Base-by-base conservation (phyloP, 2,113 vertebrate genomes). In the Leptodactylus fuscus region DNA sequence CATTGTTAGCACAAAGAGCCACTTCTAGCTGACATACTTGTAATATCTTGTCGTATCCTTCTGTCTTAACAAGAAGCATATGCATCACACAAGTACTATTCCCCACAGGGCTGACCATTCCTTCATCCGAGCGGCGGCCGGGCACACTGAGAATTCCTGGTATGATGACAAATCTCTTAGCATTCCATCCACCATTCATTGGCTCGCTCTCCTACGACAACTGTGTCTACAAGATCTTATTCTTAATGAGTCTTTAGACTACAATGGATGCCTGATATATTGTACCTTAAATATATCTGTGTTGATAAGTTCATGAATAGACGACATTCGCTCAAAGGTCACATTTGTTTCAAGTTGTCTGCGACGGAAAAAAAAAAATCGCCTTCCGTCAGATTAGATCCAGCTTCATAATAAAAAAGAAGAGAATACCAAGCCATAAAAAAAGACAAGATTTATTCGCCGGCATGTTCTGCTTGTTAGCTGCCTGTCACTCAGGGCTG, bases 241-340 rank as follows among this genome's bases (percentile, higher is more conserved):
- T 73, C 65, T 60, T 86, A 86, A 86, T 81, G 84, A 86, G 76
- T 38, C 65, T 55, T 78, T 32, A 20, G 34, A 81, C 53, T 73
- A 86, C 77, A 86, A 86, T 81, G 71, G 84, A 73, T 73, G 84
- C 51, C 84, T 86, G 84, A 48, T 86, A 48, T 36, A 80, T 70
- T 46, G 76, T 81, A 86, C 84, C 84, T 86, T 86, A 86, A 86
- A 86, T 86, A 86, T 86, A 85, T 85, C 83, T 53, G 46, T 70
- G 75, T 70, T 85, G 83, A 85, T 85, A 86, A 81, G 65, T 44
- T 41, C 65, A 60, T 60, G 84, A 73, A 71, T 80, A 71, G 73
- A 73, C 73, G n/a, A 67, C 84, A 60, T 86, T 86, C 41, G 76
- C 77, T 81, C 49, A 86, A 86, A 81, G 84, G 83, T 85, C 84